A percentile compares a stretch with the other conserved stretches of the same genome.
phyloP scores from a whole-genome alignment of 2,888 invertebrate genomes.

The Drosophila mayaguana region DNA sequence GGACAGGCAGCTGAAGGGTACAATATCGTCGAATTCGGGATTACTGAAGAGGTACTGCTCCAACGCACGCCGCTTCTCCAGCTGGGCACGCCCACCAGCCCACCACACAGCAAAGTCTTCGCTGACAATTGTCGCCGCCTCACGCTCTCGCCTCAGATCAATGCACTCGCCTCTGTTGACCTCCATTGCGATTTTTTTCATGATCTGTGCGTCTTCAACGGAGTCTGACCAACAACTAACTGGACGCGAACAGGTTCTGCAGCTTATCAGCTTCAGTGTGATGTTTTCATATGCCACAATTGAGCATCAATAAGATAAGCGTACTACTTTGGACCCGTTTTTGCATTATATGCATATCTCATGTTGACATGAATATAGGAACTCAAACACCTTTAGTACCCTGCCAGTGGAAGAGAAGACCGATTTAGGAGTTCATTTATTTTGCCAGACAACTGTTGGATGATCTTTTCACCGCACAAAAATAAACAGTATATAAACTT shows the following conservation, averaged over 20 bases:
- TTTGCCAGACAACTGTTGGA: not conserved
- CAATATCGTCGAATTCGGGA: constrained; percentile 68
- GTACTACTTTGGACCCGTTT: not conserved
- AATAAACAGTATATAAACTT: not conserved
- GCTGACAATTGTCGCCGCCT: constrained; percentile 61
- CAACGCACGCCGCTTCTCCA: constrained; percentile 66
- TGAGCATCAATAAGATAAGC: constrained; percentile 1
- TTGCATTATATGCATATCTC: not conserved
- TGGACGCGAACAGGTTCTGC: not conserved
- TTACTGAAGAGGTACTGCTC: constrained; percentile 73
- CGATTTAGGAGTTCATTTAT: not conserved
- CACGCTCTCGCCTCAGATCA: constrained; percentile 72
- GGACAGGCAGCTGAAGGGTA: constrained; percentile 70
- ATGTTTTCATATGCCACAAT: not conserved
- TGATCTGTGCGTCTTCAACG: too few relatives aligned
- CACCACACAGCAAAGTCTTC: constrained; percentile 82
- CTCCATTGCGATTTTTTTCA: not conserved
- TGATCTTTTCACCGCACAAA: not conserved
- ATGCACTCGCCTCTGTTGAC: constrained; percentile 28
- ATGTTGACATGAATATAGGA: not conserved
- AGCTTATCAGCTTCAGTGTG: constrained; percentile 23
- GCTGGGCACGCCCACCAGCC: constrained; percentile 68
- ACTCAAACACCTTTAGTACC: too few relatives aligned
- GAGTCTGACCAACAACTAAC: not conserved
- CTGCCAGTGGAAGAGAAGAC: not conserved